Percentiles rank a stretch among this genome's conserved stretches.
phyloP scores from a whole-genome alignment of 2,113 vertebrate species.

The Craseonycteris thonglongyai region DNA sequence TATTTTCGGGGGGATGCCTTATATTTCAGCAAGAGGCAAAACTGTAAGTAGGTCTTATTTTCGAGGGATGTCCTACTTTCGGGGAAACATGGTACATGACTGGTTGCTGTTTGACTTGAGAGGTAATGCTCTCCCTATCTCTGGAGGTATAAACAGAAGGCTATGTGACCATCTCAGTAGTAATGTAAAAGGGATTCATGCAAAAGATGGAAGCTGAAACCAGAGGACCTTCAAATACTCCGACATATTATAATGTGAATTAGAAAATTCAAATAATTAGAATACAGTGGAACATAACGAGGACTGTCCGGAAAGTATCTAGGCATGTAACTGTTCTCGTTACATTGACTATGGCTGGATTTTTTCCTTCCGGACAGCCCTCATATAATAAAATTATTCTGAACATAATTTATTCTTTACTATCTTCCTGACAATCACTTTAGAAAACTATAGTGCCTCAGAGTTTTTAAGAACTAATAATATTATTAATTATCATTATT shows the following conservation, averaged over 20 bases:
- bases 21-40: too few relatives aligned
- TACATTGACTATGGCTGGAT: too few relatives aligned
- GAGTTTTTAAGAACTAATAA: background rate
- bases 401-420: constrained; percentile 9
- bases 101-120: background rate
- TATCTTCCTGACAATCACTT: background rate
- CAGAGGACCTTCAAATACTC: background rate
- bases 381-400: background rate
- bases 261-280: constrained; percentile 31
- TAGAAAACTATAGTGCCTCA: background rate
- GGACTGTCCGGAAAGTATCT: too few relatives aligned
- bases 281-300: background rate
- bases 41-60: too few relatives aligned
- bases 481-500: background rate
- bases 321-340: too few relatives aligned
- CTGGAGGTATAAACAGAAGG: background rate
- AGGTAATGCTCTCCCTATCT: background rate
- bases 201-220: background rate
- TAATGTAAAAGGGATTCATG: background rate
- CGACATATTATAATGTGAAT: constrained; percentile 1
- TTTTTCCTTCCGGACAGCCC: too few relatives aligned
- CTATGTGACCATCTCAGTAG: background rate
- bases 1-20: too few relatives aligned
- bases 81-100: too few relatives aligned
- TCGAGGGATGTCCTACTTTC: too few relatives aligned